These are phyloP conservation scores for Agapornis canus DNA, from an alignment of 2,797 vertebrate genomes.

Conservation along the genomic window DNA sequence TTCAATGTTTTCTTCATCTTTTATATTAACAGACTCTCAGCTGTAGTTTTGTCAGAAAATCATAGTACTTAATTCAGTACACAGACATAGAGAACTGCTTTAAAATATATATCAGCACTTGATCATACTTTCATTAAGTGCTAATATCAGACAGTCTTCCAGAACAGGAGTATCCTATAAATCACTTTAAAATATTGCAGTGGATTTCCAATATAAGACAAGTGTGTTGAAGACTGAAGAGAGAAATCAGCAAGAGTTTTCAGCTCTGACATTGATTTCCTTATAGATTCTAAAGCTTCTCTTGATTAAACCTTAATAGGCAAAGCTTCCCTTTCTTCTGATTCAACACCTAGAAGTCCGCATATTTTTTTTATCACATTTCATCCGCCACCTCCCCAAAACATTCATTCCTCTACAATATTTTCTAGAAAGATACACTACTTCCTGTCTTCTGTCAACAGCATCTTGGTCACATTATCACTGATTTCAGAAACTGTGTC, in stretches of 20 bases:
- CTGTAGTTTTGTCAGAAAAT: background rate
- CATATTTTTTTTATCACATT: background rate
- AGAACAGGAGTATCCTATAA: background rate
- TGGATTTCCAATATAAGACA: background rate
- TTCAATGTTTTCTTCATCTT: background rate
- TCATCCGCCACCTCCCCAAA: background rate
- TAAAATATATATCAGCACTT: background rate
- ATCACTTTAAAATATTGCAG: background rate
- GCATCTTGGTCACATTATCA: background rate
- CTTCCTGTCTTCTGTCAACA: background rate
- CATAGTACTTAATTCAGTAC: background rate
- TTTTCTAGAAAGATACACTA: background rate
- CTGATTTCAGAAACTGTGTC: background rate
- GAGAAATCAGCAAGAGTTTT: background rate
- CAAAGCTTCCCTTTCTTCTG: background rate
- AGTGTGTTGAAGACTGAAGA: background rate
- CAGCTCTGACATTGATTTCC: background rate
- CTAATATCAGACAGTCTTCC: background rate
- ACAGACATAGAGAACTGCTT: background rate
- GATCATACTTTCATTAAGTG: background rate
- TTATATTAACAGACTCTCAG: background rate
- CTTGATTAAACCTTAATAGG: background rate
- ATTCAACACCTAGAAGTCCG: background rate
- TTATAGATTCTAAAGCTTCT: background rate
- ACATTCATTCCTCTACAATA: background rate